Percentiles rank a stretch among this genome's conserved stretches.
Conservation (phyloP, 2,113 vertebrate species). For the Embiotoca jacksoni region DNA sequence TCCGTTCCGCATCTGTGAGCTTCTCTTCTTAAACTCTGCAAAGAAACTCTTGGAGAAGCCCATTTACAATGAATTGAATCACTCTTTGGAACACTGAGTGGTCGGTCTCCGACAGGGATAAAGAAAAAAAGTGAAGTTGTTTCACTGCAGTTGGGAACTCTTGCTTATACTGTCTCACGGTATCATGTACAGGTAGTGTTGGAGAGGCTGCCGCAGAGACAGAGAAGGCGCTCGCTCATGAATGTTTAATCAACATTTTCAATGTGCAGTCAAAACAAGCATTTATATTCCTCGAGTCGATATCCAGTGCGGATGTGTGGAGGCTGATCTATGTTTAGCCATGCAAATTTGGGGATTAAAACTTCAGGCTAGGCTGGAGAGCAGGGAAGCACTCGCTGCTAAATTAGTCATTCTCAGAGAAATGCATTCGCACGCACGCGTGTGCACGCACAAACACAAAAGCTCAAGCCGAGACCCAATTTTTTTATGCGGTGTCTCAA, state of each 20-base stretch:
- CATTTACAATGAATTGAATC: conserved; percentile 69
- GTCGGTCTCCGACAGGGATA: conserved; percentile 17
- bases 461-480: conserved; percentile 23
- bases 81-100: conserved; percentile 54
- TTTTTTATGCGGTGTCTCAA: conserved; percentile 30
- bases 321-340: conserved; percentile 80
- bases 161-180: neutral
- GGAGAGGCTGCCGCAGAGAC: conserved; percentile 22
- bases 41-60: conserved; percentile 63
- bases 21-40: conserved; percentile 58
- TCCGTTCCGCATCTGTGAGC: conserved; percentile 67
- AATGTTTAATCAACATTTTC: conserved; percentile 72
- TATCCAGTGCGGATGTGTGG: conserved; percentile 63
- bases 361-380: conserved; percentile 70
- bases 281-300: conserved; percentile 71
- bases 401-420: conserved; percentile 70
- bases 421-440: conserved; percentile 50
- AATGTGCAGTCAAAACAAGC: conserved; percentile 72
- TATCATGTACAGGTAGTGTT: conserved; percentile 50
- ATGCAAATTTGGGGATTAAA: conserved; percentile 82
- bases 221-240: conserved; percentile 40
- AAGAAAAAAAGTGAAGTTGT: conserved; percentile 24
- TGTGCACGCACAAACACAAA: conserved; percentile 32
- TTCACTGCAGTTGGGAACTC: conserved; percentile 34
- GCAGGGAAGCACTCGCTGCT: conserved; percentile 53